Evolutionary conservation across 2,113 vertebrate genomes (phyloP), one percentile per base, ranked within the genome.

Genomic region (Vidua chalybeata): DNA sequence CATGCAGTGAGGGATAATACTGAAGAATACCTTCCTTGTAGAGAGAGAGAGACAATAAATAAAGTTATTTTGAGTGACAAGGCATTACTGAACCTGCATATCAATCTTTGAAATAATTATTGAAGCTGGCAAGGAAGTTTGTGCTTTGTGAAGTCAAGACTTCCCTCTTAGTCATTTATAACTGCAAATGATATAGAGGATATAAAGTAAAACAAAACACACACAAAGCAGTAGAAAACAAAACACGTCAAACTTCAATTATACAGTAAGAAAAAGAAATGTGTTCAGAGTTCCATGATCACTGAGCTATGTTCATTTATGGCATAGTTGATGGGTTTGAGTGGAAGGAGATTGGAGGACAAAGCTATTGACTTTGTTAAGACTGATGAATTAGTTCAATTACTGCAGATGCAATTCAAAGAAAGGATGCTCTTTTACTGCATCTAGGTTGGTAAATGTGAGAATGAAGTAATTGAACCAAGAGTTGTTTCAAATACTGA

Each of bases 341-440:
- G 45, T 33, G 48, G 71, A 92, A 76, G 52, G 62, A 84, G 35
- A 28, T 6, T 61, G 75, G 72, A 92, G 49, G 62, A 79, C 58
- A 88, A 72, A 85, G 16, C 54, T 85, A 35, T 56, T 85, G 31
- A 64, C 72, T 76, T 95, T 94, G 39, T 94, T 93, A 91, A 61
- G 63, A 69, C 49, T 85, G 87, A 87, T 75, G 19, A 91, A 89
- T 87, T 89, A 75, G 41, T 82, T 87, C 78, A 82, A 23, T 89
- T 94, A 89, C n/a, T 83, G 66, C 35, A 73, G 31, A 64, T 73
- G 46, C 71, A 85, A 73, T 91, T 91, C 22, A 61, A 55, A 84
- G 48, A 49, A 41, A 20, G 4, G 1, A 56, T 75, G n/a, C 17
- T 11, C 26, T 89, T 84, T 93, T 81, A 78, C 61, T 93, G 23